Conservation (phyloP, 2,797 vertebrate genomes). For the Delichon dasypus region DNA sequence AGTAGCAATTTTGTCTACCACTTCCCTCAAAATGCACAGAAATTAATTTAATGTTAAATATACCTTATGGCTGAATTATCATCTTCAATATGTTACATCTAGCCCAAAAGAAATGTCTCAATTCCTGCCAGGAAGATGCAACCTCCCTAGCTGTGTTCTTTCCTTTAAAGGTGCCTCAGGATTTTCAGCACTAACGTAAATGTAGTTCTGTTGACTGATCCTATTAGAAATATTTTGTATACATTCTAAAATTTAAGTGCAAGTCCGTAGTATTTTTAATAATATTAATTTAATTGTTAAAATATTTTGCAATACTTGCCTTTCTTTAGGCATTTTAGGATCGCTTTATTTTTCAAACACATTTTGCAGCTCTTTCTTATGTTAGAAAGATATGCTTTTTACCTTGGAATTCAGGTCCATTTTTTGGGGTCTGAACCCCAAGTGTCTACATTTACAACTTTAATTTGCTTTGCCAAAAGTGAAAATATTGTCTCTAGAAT, state of each 20-base stretch:
- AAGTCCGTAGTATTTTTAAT: neutral
- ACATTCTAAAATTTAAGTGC: neutral
- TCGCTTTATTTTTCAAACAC: neutral
- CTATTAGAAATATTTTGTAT: neutral
- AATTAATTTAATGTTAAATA: neutral
- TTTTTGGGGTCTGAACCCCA: neutral
- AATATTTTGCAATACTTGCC: neutral
- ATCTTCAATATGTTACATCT: neutral
- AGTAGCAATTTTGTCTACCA: neutral
- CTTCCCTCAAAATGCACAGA: neutral
- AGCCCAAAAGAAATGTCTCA: neutral
- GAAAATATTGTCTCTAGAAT: neutral
- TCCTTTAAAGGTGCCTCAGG: neutral
- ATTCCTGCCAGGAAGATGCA: neutral
- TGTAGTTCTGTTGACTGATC: neutral
- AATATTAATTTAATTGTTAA: neutral
- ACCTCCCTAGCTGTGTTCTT: neutral
- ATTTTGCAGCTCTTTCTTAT: neutral
- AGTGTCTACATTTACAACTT: neutral
- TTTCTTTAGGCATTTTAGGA: neutral
- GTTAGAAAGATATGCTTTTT: neutral
- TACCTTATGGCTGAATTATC: neutral
- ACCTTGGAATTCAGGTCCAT: neutral
- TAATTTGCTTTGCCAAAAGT: neutral
- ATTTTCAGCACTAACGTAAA: neutral